A percentile compares a stretch with the other conserved stretches of the same genome.
phyloP scores from a whole-genome alignment of 2,797 vertebrate species.

The Rhodeus uyekii region DNA sequence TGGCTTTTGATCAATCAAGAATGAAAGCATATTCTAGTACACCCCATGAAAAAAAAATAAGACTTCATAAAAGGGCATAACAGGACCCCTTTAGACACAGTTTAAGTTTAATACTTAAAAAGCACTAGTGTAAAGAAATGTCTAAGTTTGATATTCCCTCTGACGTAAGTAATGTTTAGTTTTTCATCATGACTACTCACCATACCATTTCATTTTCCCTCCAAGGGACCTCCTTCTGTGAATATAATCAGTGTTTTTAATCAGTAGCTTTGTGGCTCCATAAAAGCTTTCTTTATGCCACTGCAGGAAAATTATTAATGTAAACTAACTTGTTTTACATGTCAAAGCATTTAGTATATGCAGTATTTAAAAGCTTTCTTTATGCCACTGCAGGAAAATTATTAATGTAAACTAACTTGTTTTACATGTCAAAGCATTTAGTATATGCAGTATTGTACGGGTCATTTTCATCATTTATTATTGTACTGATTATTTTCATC shows the following conservation, averaged over 20 bases:
- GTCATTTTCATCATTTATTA: too few species aligned
- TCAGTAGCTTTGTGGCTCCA: conserved; percentile 9
- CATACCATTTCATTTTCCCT: background rate
- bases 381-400: background rate
- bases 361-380: background rate
- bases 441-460: background rate
- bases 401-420: background rate
- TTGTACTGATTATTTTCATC: background rate
- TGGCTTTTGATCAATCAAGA: too few species aligned
- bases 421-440: background rate
- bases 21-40: too few species aligned
- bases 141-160: conserved; percentile 8
- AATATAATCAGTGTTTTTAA: conserved; percentile 25
- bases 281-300: background rate
- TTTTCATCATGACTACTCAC: background rate
- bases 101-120: background rate
- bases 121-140: background rate
- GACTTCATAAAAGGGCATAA: too few species aligned
- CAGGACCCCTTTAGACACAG: too few species aligned
- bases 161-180: background rate
- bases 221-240: conserved; percentile 9
- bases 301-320: background rate
- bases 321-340: background rate
- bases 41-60: too few species aligned
- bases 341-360: background rate